Conservation (phyloP, 2,888 invertebrate genomes). For the Epinotia bilunana region DNA sequence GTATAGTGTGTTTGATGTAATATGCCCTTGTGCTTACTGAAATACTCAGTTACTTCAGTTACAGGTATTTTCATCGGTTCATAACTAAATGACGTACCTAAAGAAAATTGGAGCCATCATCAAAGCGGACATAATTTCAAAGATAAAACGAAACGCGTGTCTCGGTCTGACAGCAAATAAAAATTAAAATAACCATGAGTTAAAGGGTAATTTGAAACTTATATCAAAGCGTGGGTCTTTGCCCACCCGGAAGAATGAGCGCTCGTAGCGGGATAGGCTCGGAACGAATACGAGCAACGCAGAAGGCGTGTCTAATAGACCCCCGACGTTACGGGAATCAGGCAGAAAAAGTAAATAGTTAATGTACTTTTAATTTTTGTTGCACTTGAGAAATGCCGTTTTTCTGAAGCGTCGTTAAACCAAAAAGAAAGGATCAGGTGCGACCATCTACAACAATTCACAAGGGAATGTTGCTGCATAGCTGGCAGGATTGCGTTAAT, state of each 20-base stretch:
- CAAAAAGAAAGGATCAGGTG: neutral
- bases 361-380: conserved; percentile 23
- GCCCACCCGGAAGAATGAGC: conserved; percentile 38
- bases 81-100: neutral
- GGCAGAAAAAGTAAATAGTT: conserved; percentile 34
- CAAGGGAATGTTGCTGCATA: neutral
- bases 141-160: conserved; percentile 3
- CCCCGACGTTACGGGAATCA: conserved; percentile 29
- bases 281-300: conserved; percentile 39
- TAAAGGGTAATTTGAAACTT: conserved; percentile 34
- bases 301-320: conserved; percentile 35
- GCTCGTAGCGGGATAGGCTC: conserved; percentile 13
- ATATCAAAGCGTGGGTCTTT: conserved; percentile 26
- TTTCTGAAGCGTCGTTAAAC: conserved; percentile 15
- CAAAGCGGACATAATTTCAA: neutral
- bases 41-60: neutral
- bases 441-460: neutral
- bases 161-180: conserved; percentile 1
- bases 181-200: conserved; percentile 24
- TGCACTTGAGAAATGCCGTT: conserved; percentile 21
- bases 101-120: neutral
- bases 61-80: neutral
- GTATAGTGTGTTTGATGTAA: too few species aligned
- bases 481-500: neutral
- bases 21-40: neutral